These are phyloP conservation scores for Pandemis corylana DNA, from an alignment of 2,888 invertebrate species.

Conservation along the genomic window DNA sequence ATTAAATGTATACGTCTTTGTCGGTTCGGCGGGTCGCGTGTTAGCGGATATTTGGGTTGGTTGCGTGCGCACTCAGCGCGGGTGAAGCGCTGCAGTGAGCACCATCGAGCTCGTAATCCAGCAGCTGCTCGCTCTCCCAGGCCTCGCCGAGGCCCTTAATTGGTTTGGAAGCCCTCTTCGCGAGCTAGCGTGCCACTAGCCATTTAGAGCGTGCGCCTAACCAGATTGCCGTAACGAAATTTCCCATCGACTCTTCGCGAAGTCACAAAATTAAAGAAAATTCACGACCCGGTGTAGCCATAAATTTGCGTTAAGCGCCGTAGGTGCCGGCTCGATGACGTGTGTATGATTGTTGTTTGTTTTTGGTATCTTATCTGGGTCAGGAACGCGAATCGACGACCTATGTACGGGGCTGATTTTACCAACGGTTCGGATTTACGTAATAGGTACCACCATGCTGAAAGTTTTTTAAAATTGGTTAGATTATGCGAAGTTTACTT, in stretches of 20 bases:
- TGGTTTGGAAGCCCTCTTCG: constrained; percentile 83
- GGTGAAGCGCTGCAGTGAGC: constrained; percentile 75
- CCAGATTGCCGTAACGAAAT: constrained; percentile 81
- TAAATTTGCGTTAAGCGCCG: constrained; percentile 68
- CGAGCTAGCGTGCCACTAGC: constrained; percentile 74
- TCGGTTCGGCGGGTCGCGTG: constrained; percentile 26
- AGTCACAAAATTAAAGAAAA: constrained; percentile 62
- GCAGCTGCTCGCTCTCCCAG: constrained; percentile 79
- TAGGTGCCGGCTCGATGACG: constrained; percentile 65
- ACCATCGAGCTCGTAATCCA: constrained; percentile 81
- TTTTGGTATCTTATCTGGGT: constrained; percentile 58
- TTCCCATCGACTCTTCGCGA: constrained; percentile 71
- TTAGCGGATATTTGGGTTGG: constrained; percentile 28
- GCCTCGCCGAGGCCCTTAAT: constrained; percentile 82
- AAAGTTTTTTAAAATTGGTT: constrained; percentile 54
- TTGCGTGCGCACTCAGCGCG: constrained; percentile 72
- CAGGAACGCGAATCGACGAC: constrained; percentile 51
- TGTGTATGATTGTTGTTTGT: constrained; percentile 60
- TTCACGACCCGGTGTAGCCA: constrained; percentile 54
- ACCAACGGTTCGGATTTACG: not conserved
- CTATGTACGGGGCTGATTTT: not conserved
- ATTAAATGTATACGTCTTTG: constrained; percentile 2
- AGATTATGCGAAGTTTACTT: constrained; percentile 61
- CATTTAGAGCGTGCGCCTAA: constrained; percentile 80
- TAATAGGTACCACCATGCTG: constrained; percentile 1